Conservation (phyloP, 2,888 invertebrate genomes). For the Dendrolimus houi region DNA sequence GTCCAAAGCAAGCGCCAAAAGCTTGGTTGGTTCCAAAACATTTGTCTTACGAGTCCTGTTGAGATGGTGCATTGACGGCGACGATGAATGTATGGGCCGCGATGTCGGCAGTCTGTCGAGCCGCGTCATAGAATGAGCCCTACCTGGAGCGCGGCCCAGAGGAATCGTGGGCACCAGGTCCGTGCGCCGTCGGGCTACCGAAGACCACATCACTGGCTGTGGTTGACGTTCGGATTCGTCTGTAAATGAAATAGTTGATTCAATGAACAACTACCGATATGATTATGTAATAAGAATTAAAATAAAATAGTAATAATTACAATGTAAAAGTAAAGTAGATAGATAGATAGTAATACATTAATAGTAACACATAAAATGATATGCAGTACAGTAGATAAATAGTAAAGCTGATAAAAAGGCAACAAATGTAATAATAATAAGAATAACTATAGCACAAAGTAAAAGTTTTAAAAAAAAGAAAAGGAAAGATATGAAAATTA, state of each 20-base stretch:
- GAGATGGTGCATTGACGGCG: conserved; percentile 55
- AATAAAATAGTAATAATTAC: no score
- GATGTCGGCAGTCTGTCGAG: conserved; percentile 78
- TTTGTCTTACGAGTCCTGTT: conserved; percentile 50
- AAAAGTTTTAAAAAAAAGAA: conserved; percentile 3
- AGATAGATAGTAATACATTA: no score
- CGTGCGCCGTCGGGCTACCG: conserved; percentile 90
- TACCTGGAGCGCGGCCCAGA: conserved; percentile 75
- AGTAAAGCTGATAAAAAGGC: no score
- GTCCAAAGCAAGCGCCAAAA: not conserved
- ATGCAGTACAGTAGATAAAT: no score
- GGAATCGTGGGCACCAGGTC: conserved; percentile 94
- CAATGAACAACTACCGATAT: no score
- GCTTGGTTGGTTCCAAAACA: not conserved
- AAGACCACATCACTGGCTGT: conserved; percentile 81
- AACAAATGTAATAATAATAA: no score
- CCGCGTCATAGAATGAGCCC: conserved; percentile 95
- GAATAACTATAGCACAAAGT: no score
- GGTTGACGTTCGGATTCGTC: conserved; percentile 60
- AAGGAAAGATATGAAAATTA: no score
- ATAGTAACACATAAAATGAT: no score
- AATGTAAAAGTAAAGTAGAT: no score
- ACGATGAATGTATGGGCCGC: conserved; percentile 36
- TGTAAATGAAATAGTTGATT: conserved; percentile 16
- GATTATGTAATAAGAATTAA: no score